phyloP scores from a whole-genome alignment of 2,797 vertebrate species.

The Gymnopithys bicolor region DNA sequence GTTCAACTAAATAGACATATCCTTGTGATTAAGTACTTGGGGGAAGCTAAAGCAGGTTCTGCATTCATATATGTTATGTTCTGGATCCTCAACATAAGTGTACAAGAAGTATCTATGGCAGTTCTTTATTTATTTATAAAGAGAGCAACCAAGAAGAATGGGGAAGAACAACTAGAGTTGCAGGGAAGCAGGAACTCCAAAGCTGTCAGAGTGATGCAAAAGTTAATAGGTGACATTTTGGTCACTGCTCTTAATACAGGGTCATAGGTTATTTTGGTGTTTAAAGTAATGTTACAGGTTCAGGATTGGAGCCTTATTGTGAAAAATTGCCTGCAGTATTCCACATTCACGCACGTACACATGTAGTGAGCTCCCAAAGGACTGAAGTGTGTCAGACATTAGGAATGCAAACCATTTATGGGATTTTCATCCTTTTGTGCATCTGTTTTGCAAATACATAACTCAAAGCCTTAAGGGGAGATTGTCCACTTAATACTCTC shows the following conservation, averaged over 20 bases:
- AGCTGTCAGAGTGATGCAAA: neutral
- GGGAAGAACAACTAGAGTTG: neutral
- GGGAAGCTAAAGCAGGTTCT: neutral
- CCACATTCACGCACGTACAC: fast-evolving
- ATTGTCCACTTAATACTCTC: neutral
- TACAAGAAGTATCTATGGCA: neutral
- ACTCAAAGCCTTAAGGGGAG: neutral
- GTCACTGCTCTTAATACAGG: neutral
- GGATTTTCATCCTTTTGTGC: neutral
- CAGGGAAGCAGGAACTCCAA: neutral
- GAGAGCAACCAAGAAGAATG: neutral
- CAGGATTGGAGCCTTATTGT: neutral
- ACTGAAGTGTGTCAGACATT: neutral
- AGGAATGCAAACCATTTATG: constrained; percentile 2
- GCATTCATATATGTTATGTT: neutral
- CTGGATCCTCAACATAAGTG: neutral
- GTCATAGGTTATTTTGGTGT: neutral
- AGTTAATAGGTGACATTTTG: neutral
- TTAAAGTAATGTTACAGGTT: neutral
- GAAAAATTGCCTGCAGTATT: neutral
- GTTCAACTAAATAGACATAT: neutral
- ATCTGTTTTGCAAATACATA: neutral
- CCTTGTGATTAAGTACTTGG: neutral
- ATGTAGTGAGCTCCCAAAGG: neutral
- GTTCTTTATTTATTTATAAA: neutral